Evolutionary conservation across 2,797 vertebrate genomes (phyloP).

Genomic region (Naso thynnoides): DNA sequence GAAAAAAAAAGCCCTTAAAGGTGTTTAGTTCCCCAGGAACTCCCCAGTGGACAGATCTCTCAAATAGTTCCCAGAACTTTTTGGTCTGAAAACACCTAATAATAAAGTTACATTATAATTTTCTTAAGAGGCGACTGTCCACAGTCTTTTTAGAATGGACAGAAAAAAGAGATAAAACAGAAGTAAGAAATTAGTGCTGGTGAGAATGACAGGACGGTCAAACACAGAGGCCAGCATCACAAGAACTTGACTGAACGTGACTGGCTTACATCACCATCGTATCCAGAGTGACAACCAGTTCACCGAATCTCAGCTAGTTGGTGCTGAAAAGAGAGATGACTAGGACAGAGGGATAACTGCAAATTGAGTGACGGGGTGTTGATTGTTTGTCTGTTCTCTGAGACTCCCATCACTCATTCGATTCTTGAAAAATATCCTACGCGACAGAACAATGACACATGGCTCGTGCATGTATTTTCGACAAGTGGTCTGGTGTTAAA

Average conservation of each 20-base stretch:
- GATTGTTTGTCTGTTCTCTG: constrained; percentile 47
- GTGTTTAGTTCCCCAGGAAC: too few relatives aligned
- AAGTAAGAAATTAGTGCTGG: too few relatives aligned
- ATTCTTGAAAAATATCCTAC: not conserved
- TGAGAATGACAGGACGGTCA: not conserved
- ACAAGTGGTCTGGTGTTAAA: not conserved
- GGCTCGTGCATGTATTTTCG: not conserved
- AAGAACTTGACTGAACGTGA: constrained; percentile 65
- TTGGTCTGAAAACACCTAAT: too few relatives aligned
- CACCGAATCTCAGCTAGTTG: constrained; percentile 63
- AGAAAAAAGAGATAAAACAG: too few relatives aligned
- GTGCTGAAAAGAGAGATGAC: constrained; percentile 61
- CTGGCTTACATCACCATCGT: constrained; percentile 40
- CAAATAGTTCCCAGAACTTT: too few relatives aligned
- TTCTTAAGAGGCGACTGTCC: too few relatives aligned
- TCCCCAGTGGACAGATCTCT: too few relatives aligned
- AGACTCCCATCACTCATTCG: constrained; percentile 14
- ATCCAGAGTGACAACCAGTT: constrained; percentile 52
- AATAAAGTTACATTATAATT: too few relatives aligned
- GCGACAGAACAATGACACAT: not conserved
- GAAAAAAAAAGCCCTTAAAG: too few relatives aligned
- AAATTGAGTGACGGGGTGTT: constrained; percentile 64
- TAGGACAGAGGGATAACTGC: constrained; percentile 60
- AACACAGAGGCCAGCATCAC: constrained; percentile 16
- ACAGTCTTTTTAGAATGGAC: too few relatives aligned